phyloP scores from a whole-genome alignment of 2,113 vertebrate species.

The Promerops cafer region DNA sequence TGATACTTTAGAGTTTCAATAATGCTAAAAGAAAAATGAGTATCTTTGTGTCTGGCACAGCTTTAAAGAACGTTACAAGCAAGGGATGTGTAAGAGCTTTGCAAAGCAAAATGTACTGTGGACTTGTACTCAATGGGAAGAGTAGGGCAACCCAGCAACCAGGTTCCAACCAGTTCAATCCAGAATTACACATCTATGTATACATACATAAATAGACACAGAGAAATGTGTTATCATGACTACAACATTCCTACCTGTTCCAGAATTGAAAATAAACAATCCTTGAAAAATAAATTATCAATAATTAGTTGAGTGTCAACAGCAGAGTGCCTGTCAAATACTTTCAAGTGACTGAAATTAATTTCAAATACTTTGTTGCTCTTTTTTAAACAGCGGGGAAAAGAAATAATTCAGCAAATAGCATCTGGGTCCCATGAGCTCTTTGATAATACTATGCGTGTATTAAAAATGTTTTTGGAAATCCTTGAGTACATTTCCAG shows the following conservation, averaged over 20 bases:
- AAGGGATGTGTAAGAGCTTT: neutral
- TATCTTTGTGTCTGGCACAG: neutral
- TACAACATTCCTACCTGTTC: neutral
- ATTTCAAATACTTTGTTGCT: neutral
- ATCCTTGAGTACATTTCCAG: constrained; percentile 28
- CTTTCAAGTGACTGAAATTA: neutral
- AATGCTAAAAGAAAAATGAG: neutral
- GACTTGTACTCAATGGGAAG: neutral
- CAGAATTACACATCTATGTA: neutral
- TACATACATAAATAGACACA: neutral
- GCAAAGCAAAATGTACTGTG: neutral
- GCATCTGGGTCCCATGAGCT: neutral
- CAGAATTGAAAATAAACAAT: neutral
- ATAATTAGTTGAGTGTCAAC: neutral
- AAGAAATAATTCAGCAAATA: neutral
- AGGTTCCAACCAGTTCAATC: neutral
- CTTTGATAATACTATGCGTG: neutral
- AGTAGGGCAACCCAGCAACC: neutral
- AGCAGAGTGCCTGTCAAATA: neutral
- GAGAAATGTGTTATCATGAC: neutral
- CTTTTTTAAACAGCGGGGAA: neutral
- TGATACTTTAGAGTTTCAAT: neutral
- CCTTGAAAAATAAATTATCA: neutral
- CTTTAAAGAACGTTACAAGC: neutral
- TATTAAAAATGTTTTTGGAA: constrained; percentile 25